phyloP scores from a whole-genome alignment of 1,140 invertebrate species.

The Daktulosphaira vitifoliae region DNA sequence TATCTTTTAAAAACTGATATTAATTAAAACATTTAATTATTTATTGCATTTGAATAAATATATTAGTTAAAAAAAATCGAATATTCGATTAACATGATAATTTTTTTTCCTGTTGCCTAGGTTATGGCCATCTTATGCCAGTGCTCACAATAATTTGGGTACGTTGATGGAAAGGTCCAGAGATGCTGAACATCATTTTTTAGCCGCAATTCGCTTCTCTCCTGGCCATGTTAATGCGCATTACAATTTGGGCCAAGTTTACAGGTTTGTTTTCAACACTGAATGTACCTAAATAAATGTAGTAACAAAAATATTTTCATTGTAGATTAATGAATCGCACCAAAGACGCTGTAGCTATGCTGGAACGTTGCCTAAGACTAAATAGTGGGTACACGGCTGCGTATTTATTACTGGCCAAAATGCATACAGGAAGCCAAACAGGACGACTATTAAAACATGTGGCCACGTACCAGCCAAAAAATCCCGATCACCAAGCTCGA shows the following conservation, averaged over 20 bases:
- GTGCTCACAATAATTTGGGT: constrained; percentile 81
- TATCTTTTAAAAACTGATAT: too few species aligned
- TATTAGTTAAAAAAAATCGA: too few species aligned
- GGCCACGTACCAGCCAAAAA: constrained; percentile 52
- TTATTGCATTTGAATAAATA: too few species aligned
- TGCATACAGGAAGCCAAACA: constrained; percentile 46
- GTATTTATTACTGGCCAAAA: constrained; percentile 55
- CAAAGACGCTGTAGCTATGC: constrained; percentile 55
- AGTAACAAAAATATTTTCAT: constrained; percentile 32
- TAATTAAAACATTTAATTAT: too few species aligned
- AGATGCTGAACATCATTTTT: constrained; percentile 68
- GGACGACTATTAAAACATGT: constrained; percentile 49
- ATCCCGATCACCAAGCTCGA: constrained; percentile 57
- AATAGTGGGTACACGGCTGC: constrained; percentile 59
- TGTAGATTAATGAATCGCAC: constrained; percentile 57
- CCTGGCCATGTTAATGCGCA: constrained; percentile 72
- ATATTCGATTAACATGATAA: too few species aligned
- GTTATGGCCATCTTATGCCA: constrained; percentile 75
- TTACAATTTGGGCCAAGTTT: constrained; percentile 75
- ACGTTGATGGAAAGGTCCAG: constrained; percentile 57
- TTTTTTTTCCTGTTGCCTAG: constrained; percentile 54
- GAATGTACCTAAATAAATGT: neutral
- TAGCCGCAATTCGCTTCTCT: constrained; percentile 63
- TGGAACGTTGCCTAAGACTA: constrained; percentile 55
- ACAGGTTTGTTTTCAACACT: constrained; percentile 50